Percentiles rank a stretch among this genome's conserved stretches.
These are phyloP conservation scores for Palythoa grandiflora DNA, from an alignment of 92 coral and sea anemone genomes.

Conservation along the genomic window DNA sequence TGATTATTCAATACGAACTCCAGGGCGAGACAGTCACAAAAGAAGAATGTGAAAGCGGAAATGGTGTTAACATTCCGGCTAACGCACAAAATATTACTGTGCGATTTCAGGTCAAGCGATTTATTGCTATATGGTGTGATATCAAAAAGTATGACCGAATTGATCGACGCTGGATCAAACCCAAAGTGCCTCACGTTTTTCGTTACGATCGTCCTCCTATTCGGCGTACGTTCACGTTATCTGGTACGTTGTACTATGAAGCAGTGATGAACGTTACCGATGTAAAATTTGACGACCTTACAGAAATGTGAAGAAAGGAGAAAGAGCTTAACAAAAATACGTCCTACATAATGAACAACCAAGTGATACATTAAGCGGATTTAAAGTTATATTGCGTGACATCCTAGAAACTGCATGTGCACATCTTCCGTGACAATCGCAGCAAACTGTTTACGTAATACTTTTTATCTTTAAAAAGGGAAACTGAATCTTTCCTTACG, in stretches of 20 bases:
- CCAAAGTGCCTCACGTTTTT: slow-evolving; percentile 59
- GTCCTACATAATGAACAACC: too few species aligned
- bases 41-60: slow-evolving; percentile 49
- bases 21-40: background rate
- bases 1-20: slow-evolving; percentile 46
- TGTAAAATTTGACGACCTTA: slow-evolving; percentile 52
- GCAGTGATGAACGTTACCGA: slow-evolving; percentile 63
- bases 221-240: slow-evolving; percentile 63
- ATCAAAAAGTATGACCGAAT: slow-evolving; percentile 70
- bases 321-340: too few species aligned
- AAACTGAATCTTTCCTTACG: too few species aligned
- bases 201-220: slow-evolving; percentile 53
- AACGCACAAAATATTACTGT: slow-evolving; percentile 50
- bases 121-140: slow-evolving; percentile 57
- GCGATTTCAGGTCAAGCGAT: slow-evolving; percentile 50
- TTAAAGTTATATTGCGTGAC: too few species aligned
- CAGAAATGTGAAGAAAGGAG: slow-evolving; percentile 42
- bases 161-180: slow-evolving; percentile 42
- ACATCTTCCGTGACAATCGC: too few species aligned
- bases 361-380: too few species aligned
- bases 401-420: too few species aligned
- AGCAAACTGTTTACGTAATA: too few species aligned
- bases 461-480: too few species aligned
- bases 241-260: slow-evolving; percentile 54
- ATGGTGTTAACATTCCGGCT: slow-evolving; percentile 37